These are phyloP conservation scores for Remorina albescens DNA, from an alignment of 2,797 vertebrate genomes.

Conservation along the genomic window DNA sequence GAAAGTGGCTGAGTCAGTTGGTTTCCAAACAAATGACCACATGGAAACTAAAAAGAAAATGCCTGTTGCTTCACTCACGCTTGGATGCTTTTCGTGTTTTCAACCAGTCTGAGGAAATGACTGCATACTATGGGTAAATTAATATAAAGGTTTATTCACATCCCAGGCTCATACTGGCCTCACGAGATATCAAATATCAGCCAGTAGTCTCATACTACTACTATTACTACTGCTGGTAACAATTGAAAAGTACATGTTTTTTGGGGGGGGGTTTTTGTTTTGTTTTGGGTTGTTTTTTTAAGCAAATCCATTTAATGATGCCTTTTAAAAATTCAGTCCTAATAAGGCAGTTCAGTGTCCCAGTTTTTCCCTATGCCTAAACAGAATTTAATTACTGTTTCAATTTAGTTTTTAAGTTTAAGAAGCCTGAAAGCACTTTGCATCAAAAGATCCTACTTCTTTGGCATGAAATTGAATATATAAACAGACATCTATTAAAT, in stretches of 20 bases:
- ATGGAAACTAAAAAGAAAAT: slow-evolving; percentile 28
- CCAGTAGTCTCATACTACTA: background rate
- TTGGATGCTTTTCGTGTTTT: background rate
- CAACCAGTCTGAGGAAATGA: background rate
- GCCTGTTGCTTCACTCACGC: too few relatives aligned
- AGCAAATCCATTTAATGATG: background rate
- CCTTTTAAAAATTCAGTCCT: background rate
- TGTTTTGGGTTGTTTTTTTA: background rate
- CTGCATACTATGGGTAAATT: background rate
- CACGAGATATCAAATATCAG: slow-evolving; percentile 26
- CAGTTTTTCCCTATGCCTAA: slow-evolving; percentile 7
- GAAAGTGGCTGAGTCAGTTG: slow-evolving; percentile 41
- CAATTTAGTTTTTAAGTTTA: background rate
- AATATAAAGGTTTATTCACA: slow-evolving; percentile 4
- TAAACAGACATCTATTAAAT: too few relatives aligned
- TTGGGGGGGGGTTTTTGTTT: too few relatives aligned
- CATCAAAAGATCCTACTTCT: background rate
- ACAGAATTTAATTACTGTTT: slow-evolving; percentile 17
- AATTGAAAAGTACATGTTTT: background rate
- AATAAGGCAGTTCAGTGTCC: background rate
- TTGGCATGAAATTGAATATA: background rate
- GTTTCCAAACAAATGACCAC: slow-evolving; percentile 20
- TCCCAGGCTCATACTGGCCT: background rate
- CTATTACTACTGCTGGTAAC: background rate
- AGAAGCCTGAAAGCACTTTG: background rate